phyloP scores from a whole-genome alignment of 2,888 invertebrate species.

The Microplitis manilae region DNA sequence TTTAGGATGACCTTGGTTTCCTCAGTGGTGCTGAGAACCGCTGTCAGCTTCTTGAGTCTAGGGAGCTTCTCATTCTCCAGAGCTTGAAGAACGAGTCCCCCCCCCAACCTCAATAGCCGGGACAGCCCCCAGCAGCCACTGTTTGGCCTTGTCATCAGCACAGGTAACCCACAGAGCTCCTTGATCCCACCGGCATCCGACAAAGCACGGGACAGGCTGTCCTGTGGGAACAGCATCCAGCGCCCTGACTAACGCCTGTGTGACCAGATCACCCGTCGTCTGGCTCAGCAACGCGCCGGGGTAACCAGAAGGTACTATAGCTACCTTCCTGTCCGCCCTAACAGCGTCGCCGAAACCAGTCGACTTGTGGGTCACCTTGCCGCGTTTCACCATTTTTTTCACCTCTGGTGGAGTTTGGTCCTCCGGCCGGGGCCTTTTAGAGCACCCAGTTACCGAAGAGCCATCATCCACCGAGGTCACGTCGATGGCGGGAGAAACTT shows the following conservation, averaged over 20 bases:
- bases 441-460: not conserved
- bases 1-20: no score
- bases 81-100: not conserved
- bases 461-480: not conserved
- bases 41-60: conserved; percentile 15
- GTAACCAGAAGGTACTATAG: conserved; percentile 10
- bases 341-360: not conserved
- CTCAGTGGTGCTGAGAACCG: conserved; percentile 5
- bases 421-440: not conserved
- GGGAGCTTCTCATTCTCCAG: conserved; percentile 27
- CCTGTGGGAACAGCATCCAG: conserved; percentile 14
- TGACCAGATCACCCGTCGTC: conserved; percentile 18
- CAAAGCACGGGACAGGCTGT: not conserved
- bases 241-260: conserved; percentile 24
- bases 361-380: not conserved
- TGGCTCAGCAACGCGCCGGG: not conserved
- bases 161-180: not conserved
- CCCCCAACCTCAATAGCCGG: conserved; percentile 3
- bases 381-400: not conserved
- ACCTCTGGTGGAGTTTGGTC: not conserved
- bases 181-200: not conserved
- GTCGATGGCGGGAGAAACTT: not conserved
- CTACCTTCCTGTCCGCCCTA: not conserved
- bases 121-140: not conserved
- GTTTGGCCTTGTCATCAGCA: not conserved